Evolutionary conservation across 2,797 vertebrate species (phyloP).

Genomic region (Premnoplex brunnescens): DNA sequence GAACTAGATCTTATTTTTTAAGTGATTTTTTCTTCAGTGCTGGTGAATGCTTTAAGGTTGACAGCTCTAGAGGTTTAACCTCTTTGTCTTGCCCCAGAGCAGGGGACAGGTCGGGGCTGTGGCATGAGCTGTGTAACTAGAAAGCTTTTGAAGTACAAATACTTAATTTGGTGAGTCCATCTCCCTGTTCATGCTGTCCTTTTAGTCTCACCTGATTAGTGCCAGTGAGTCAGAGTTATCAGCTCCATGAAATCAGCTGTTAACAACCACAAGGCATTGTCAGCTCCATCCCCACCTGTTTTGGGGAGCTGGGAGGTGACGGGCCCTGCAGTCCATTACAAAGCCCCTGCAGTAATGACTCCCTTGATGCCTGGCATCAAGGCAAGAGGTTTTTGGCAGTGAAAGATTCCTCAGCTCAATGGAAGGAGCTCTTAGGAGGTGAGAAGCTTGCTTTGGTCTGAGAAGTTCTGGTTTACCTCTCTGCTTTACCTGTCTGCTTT

Average conservation of each 20-base stretch:
- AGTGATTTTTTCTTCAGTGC: background rate
- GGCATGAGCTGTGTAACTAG: background rate
- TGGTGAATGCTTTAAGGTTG: background rate
- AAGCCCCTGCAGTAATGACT: background rate
- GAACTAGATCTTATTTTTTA: background rate
- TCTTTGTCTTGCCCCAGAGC: background rate
- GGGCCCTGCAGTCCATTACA: background rate
- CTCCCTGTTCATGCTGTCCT: background rate
- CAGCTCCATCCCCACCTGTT: background rate
- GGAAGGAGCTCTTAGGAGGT: background rate
- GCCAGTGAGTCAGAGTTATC: background rate
- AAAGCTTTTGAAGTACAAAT: background rate
- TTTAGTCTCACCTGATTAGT: background rate
- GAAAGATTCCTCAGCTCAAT: background rate
- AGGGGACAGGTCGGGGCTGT: background rate
- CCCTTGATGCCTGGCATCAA: background rate
- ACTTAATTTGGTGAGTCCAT: background rate
- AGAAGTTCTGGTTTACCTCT: background rate
- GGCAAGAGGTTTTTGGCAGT: background rate
- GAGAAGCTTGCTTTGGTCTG: background rate
- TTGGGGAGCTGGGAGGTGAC: background rate
- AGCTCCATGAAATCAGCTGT: background rate
- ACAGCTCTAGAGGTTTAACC: background rate
- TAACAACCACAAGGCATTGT: background rate
- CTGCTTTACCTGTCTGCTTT: background rate